Base-by-base conservation (phyloP, 1,140 invertebrate genomes). In the Meteorus sp. region DNA sequence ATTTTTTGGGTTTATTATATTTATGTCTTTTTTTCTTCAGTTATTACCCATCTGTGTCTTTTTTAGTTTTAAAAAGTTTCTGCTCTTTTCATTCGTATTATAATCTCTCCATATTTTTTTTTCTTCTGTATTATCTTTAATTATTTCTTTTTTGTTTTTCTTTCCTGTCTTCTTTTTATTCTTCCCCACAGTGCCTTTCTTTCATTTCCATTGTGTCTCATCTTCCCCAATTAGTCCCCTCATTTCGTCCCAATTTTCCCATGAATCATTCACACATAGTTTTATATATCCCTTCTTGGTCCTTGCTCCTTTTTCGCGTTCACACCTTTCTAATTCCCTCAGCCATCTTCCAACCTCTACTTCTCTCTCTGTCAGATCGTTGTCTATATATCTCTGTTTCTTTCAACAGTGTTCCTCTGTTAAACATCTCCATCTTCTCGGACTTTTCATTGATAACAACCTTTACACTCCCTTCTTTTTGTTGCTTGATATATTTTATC, bases 231-330 rank as follows among this genome's bases (percentile, higher is more conserved):
- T 44, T 15, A 43, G 31, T 1, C 58, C 56, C 19, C 9, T 41
- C 23, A 19, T 17, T 1, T 59, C 56, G 15, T 33, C 33, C 56
- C 56, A 59, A 7, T 7, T 23, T 23, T 29, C 20, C 56, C 47
- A 51, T 35, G 6, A 9, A 7, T 48, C 31, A 17, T 25, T 39
- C 9, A 59, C 6, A 3, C 13, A n/a, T 20, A 59, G 25, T 25
- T 51, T 52, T 23, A 29, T 33, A 37, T 41, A 62, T 20, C 22
- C 55, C 39, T 8, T 35, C 25, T 25, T 53, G 29, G 15, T 44
- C 51, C 13, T 45, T 25, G 19, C 52, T 59, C 31, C 52, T 13
- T 31, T 47, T 33, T 11, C 41, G 31, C 33, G 45, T 56, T 62
- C 58, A 13, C 44, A 33, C 17, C 45, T 44, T 22, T 22, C n/a